Conservation (phyloP, 1,140 invertebrate species). For the Euwallacea similis region DNA sequence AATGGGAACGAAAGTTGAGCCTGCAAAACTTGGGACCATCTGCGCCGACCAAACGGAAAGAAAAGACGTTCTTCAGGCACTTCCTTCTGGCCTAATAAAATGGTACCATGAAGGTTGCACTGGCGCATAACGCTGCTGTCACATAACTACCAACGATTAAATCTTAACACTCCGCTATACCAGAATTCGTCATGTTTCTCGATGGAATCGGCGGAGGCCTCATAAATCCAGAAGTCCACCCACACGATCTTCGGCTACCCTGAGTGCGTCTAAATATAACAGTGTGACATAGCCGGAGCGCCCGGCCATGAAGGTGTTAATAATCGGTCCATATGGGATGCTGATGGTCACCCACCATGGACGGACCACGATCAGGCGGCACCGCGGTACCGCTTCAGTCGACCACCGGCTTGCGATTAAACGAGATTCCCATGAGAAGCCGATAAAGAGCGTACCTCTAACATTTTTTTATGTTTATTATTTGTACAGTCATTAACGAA, state of each 20-base stretch:
- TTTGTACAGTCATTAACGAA: too few relatives aligned
- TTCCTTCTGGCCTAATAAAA: too few relatives aligned
- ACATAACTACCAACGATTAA: background rate
- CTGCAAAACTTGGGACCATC: background rate
- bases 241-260: conserved; percentile 1
- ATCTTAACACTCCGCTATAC: background rate
- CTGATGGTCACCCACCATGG: conserved; percentile 28
- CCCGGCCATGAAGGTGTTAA: conserved; percentile 32
- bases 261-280: conserved; percentile 31
- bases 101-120: too few relatives aligned
- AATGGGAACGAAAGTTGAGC: background rate
- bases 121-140: too few relatives aligned
- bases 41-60: background rate
- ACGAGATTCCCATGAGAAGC: conserved; percentile 30
- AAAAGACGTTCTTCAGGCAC: background rate
- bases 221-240: background rate
- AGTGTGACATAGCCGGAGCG: conserved; percentile 20
- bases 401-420: conserved; percentile 41
- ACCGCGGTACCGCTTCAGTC: conserved; percentile 40
- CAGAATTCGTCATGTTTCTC: background rate
- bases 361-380: conserved; percentile 23
- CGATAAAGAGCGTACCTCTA: conserved; percentile 5
- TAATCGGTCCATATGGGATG: conserved; percentile 34
- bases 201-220: too few relatives aligned
- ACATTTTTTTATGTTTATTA: background rate